phyloP scores from a whole-genome alignment of 1,140 invertebrate species.

The Dreissena rostriformis region DNA sequence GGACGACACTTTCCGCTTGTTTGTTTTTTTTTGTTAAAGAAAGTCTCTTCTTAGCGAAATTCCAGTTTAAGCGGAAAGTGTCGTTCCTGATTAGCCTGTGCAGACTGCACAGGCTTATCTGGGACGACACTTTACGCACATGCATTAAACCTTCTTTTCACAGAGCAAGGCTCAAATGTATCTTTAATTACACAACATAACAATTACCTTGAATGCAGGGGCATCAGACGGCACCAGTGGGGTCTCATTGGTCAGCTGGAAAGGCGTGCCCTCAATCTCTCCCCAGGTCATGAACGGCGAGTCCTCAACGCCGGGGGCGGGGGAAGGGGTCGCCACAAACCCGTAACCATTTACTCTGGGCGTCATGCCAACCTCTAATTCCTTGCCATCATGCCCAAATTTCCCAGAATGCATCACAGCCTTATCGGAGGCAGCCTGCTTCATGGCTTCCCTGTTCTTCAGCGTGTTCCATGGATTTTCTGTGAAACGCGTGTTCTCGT shows the following conservation, averaged over 20 bases:
- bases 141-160: no score
- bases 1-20: no score
- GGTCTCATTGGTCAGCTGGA: constrained; percentile 84
- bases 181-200: no score
- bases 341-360: constrained; percentile 90
- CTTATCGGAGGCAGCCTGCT: constrained; percentile 84
- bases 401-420: constrained; percentile 82
- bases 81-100: no score
- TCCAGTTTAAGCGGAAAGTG: no score
- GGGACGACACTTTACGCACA: no score
- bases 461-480: constrained; percentile 90
- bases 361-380: constrained; percentile 84
- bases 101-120: no score
- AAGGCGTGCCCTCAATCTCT: constrained; percentile 98
- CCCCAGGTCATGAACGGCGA: constrained; percentile 99
- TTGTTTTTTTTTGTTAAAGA: no score
- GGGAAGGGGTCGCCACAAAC: constrained; percentile 93
- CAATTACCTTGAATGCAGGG: constrained; percentile 81
- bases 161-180: no score
- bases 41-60: no score
- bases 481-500: constrained; percentile 92
- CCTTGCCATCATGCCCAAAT: constrained; percentile 97
- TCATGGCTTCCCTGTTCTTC: constrained; percentile 89
- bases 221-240: constrained; percentile 75
- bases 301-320: constrained; percentile 90